Evolutionary conservation across 2,113 vertebrate genomes (phyloP), one percentile per base, ranked within the genome.

Genomic region (Cichladusa arquata): DNA sequence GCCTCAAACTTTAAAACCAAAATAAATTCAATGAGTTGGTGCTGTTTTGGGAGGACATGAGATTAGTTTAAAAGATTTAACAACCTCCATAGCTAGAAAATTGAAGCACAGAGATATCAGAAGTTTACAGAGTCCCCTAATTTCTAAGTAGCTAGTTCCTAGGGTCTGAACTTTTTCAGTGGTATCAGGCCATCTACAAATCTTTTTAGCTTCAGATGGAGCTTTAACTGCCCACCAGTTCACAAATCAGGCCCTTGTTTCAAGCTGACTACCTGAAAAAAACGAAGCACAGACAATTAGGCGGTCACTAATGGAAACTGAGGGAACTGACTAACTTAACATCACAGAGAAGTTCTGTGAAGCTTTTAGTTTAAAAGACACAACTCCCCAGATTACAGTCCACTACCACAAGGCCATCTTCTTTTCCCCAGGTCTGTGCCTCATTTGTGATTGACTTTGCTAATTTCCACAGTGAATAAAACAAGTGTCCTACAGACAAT

Each of bases 181-280:
- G 77, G 34, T 71, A 64, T 67, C 76, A 88, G 48, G 44, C 24
- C 60, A 94, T 36, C 81, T 95, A 50, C n/a, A 92, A 53, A 31
- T 94, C 70, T 83, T 87, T 77, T 80, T 80, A 79, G 84, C 58
- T 92, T 91, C 81, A 92, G 61, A 72, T 57, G 28, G 57, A 87
- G 54, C 45, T 79, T 57, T 91, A 95, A 91, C 36, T 88, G 70
- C 89, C 80, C 89, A 88, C 24, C 56, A 83, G 58, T 80, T 81
- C 86, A 92, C 81, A 89, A 72, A 92, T 45, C 66, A 85, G 44
- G 28, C 77, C 70, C 66, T 87, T 80, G 48, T 94, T 91, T 95
- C 78, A 95, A 92, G 87, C 33, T 80, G 78, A 80, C 77, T 44
- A 96, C 74, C 78, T 95, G 71, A 86, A 94, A 86, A 94, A 95